Evolutionary conservation across 2,113 vertebrate genomes (phyloP).

Genomic region (Vombatus ursinus): DNA sequence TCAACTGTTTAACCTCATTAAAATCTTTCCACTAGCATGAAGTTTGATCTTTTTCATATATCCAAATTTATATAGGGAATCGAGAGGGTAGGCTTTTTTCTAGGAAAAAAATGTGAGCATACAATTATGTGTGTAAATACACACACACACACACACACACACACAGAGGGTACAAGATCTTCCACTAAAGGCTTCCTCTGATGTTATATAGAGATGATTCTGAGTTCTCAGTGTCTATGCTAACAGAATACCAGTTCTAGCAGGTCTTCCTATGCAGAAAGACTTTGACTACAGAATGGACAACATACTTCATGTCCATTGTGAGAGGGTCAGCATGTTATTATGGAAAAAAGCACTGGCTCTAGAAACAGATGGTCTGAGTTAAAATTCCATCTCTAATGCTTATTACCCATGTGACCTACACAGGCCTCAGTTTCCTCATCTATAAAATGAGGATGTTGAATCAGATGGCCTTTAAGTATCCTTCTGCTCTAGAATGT

Average conservation of each 20-base stretch:
- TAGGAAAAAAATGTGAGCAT: neutral
- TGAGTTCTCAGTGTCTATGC: neutral
- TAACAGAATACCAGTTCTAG: neutral
- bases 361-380: neutral
- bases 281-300: neutral
- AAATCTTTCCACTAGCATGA: neutral
- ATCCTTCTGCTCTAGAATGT: too few species aligned
- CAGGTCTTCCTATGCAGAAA: neutral
- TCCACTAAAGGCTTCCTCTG: neutral
- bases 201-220: neutral
- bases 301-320: neutral
- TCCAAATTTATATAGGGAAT: conserved; percentile 16
- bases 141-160: too few species aligned
- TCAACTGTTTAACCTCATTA: neutral
- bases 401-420: neutral
- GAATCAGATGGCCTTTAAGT: neutral
- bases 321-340: neutral
- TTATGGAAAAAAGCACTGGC: neutral
- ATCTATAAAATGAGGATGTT: neutral
- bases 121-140: neutral
- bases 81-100: neutral
- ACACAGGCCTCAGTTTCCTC: neutral
- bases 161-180: neutral
- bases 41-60: conserved; percentile 46
- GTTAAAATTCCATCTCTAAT: neutral